Evolutionary conservation across 2,888 invertebrate genomes (phyloP), one percentile per base, ranked within the genome.

Genomic region (Orgyia antiqua): DNA sequence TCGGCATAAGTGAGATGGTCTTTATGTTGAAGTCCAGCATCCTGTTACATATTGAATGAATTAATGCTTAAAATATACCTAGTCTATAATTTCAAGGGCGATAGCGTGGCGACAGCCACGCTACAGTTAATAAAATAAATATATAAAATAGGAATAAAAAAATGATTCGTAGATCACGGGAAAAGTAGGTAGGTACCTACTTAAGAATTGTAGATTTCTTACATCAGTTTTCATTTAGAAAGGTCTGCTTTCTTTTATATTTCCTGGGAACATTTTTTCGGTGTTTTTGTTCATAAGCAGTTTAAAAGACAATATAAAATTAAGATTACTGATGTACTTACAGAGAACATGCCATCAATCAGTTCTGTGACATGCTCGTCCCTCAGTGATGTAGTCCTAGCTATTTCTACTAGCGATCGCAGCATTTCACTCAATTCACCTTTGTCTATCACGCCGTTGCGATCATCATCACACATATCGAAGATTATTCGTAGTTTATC

Each of bases 401-500:
- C 97, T 33, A 97, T 97, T 75, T 97, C 97, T 0, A 97, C 97
- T 13, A 97, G 77, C 0, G 97, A 97, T 10, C 96, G 88, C 61
- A 98, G 83, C 94, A 98, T 97, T 70, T 97, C 96, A 11, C 95
- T 96, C 10, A 98, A 87, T 65, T 98, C 97, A 1, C 91, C 93
- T 60, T 97, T 97, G 62, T 97, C 97, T 35, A 98, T 98, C 1
- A 96, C 95, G 0, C 97, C 96, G 56, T 96, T 96, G 9, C 95
- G 90, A 65, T 98, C 96, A 54, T 96, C 95, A 66, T 98, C 98
- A 59, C 98, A 98, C 98, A 98, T 98, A 70, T 98, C 96, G 65
- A 98, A 98, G 45, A 98, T 96, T 17, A 98, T 97, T 3, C 97
- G 89, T 18, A 98, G 82, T 60, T 97, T 97, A 62, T 97, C 96